Percentiles rank a stretch among this genome's conserved stretches.
phyloP scores from a whole-genome alignment of 2,797 vertebrate genomes.

The Molossus alvarezi region DNA sequence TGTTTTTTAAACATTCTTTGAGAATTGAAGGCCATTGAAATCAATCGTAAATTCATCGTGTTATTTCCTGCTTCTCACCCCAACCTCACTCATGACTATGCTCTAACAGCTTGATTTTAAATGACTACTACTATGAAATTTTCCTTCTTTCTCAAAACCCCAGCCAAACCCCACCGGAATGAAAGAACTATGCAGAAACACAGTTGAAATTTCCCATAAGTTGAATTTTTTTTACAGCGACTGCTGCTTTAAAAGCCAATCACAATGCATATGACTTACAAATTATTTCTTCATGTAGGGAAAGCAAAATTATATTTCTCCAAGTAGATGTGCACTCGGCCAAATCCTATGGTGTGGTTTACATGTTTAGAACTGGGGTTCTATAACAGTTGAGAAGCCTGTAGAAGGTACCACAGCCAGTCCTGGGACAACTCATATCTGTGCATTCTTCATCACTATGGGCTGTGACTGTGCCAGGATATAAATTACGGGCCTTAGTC shows the following conservation, averaged over 20 bases:
- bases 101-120: slow-evolving; percentile 70
- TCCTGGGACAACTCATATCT: neutral
- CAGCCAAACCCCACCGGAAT: slow-evolving; percentile 53
- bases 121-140: slow-evolving; percentile 58
- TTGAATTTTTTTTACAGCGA: slow-evolving; percentile 70
- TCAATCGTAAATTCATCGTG: slow-evolving; percentile 66
- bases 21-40: slow-evolving; percentile 63
- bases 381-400: neutral
- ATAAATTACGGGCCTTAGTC: neutral
- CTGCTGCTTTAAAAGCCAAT: slow-evolving; percentile 81
- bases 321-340: slow-evolving; percentile 5
- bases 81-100: slow-evolving; percentile 32
- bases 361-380: neutral
- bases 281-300: slow-evolving; percentile 75
- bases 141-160: slow-evolving; percentile 61
- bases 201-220: slow-evolving; percentile 78
- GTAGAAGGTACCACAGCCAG: neutral
- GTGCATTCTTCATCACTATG: neutral
- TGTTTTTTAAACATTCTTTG: slow-evolving; percentile 44
- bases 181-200: slow-evolving; percentile 59
- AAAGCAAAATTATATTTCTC: slow-evolving; percentile 70
- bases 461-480: too few relatives aligned
- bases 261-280: slow-evolving; percentile 76
- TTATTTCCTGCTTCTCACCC: slow-evolving; percentile 60
- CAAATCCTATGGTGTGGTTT: slow-evolving; percentile 17